Evolutionary conservation across 1,140 invertebrate genomes (phyloP).

Genomic region (Drosophila sp.): DNA sequence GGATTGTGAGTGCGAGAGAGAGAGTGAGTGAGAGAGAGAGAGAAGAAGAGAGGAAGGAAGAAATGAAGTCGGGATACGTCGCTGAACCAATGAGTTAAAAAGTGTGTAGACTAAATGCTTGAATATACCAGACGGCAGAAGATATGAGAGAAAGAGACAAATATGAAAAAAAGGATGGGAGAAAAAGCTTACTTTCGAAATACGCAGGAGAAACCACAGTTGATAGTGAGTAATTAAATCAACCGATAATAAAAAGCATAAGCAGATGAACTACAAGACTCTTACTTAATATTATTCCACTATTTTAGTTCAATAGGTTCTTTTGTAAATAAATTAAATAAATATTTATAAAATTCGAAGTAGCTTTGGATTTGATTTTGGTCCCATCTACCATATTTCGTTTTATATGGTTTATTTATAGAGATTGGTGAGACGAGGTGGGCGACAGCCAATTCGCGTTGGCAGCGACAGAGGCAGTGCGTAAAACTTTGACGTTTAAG

Average conservation of each 20-base stretch:
- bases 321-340: slow-evolving; percentile 27
- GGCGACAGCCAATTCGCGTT: background rate
- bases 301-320: background rate
- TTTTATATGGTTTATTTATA: slow-evolving; percentile 54
- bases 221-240: background rate
- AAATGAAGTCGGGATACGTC: too few species aligned
- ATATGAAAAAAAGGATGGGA: too few species aligned
- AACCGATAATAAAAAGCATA: background rate
- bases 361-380: slow-evolving; percentile 42
- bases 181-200: too few species aligned
- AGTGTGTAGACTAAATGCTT: too few species aligned
- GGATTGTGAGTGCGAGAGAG: too few species aligned
- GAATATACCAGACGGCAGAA: too few species aligned
- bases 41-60: too few species aligned
- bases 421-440: slow-evolving; percentile 23
- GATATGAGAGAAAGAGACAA: too few species aligned
- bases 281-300: background rate
- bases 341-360: slow-evolving; percentile 13
- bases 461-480: background rate
- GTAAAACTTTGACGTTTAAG: background rate
- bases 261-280: background rate
- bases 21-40: background rate
- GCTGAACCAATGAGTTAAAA: too few species aligned
- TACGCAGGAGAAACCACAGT: too few species aligned
- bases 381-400: slow-evolving; percentile 11